A percentile compares a stretch with the other conserved stretches of the same genome.
Evolutionary conservation across 2,888 invertebrate genomes (phyloP).

Genomic region (Nycteola revayana): DNA sequence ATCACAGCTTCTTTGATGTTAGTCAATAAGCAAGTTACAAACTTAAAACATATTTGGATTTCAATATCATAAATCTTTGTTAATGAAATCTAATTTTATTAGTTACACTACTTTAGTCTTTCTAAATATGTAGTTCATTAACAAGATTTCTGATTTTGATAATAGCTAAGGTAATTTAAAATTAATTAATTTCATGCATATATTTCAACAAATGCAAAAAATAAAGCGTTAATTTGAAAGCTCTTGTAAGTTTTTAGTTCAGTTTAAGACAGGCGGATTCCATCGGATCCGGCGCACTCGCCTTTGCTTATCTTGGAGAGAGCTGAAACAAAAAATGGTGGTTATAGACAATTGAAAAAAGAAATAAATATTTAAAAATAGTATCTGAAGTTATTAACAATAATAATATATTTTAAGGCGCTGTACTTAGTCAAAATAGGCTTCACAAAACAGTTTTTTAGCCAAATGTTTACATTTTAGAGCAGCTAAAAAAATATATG

Average conservation of each 20-base stretch:
- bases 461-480: too few relatives aligned
- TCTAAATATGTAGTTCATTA: too few relatives aligned
- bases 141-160: too few relatives aligned
- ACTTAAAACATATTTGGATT: conserved; percentile 1
- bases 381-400: too few relatives aligned
- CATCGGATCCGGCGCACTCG: conserved; percentile 84
- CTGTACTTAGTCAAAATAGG: too few relatives aligned
- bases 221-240: conserved; percentile 10
- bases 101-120: too few relatives aligned
- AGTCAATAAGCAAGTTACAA: conserved; percentile 19
- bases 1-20: conserved; percentile 57
- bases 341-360: neutral
- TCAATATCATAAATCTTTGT: neutral
- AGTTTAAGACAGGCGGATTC: conserved; percentile 82
- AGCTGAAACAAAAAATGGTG: conserved; percentile 70
- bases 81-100: too few relatives aligned
- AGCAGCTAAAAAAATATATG: too few relatives aligned
- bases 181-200: neutral
- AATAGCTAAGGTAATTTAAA: too few relatives aligned
- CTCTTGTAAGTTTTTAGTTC: neutral
- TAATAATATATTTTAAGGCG: too few relatives aligned
- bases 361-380: neutral
- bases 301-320: conserved; percentile 83
- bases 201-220: conserved; percentile 12
- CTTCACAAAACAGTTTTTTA: too few relatives aligned